These are phyloP conservation scores for Micrasema minimum DNA, from an alignment of 1,140 invertebrate genomes.

Conservation along the genomic window DNA sequence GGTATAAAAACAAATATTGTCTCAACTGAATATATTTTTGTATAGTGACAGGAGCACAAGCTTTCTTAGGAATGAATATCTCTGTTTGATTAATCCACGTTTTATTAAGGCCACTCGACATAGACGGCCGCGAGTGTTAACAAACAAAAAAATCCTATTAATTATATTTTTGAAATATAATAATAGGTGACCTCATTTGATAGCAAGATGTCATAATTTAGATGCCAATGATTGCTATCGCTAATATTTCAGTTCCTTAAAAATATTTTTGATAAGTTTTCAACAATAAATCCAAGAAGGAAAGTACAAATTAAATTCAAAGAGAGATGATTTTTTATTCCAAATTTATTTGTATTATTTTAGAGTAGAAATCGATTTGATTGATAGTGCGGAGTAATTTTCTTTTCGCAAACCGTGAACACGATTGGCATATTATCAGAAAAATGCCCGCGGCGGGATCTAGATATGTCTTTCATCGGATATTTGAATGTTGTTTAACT, in stretches of 20 bases:
- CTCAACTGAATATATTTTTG: not conserved
- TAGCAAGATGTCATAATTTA: constrained; percentile 2
- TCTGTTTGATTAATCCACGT: not conserved
- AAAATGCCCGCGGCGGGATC: no score
- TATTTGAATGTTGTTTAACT: constrained; percentile 13
- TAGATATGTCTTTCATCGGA: constrained; percentile 6
- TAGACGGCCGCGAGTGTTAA: not conserved
- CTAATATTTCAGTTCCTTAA: no score
- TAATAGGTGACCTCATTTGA: not conserved
- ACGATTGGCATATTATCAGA: no score
- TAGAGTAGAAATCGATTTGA: no score
- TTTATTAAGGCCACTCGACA: not conserved
- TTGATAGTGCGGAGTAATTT: no score
- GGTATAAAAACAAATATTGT: not conserved
- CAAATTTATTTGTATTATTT: no score
- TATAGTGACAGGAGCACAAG: not conserved
- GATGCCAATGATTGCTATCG: no score
- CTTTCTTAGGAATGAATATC: not conserved
- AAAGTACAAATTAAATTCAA: no score
- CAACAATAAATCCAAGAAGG: no score
- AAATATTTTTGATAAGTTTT: no score
- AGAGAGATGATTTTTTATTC: no score
- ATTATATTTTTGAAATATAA: not conserved
- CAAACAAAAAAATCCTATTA: not conserved
- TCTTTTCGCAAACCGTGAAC: no score